Percentiles rank a stretch among this genome's conserved stretches.
These are phyloP conservation scores for Ichneumon xanthorius DNA, from an alignment of 2,888 invertebrate genomes.

Conservation along the genomic window DNA sequence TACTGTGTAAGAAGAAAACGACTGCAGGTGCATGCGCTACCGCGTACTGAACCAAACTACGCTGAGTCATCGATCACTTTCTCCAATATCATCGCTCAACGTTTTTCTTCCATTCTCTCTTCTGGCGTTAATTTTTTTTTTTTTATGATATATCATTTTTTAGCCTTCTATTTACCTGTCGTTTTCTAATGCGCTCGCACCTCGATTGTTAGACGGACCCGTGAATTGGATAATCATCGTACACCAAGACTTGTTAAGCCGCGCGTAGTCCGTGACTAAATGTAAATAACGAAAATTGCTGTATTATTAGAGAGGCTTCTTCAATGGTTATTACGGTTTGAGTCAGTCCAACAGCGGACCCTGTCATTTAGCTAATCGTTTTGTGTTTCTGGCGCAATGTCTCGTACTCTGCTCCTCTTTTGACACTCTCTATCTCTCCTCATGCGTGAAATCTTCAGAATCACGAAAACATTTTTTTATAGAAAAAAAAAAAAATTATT, in stretches of 20 bases:
- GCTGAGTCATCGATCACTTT: slow-evolving; percentile 61
- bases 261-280: slow-evolving; percentile 61
- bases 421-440: neutral
- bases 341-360: neutral
- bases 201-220: slow-evolving; percentile 43
- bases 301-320: slow-evolving; percentile 42
- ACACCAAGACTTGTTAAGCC: slow-evolving; percentile 48
- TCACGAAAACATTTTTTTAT: neutral
- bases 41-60: slow-evolving; percentile 4
- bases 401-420: neutral
- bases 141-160: slow-evolving; percentile 1
- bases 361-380: slow-evolving; percentile 20
- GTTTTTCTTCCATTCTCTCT: slow-evolving; percentile 6
- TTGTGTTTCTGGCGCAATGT: neutral
- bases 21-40: neutral
- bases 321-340: slow-evolving; percentile 8
- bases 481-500: neutral
- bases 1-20: neutral
- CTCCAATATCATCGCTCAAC: slow-evolving; percentile 50
- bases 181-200: slow-evolving; percentile 55
- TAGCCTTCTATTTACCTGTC: slow-evolving; percentile 32
- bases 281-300: slow-evolving; percentile 59
- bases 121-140: neutral
- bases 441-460: neutral
- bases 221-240: slow-evolving; percentile 58